Evolutionary conservation across 2,797 vertebrate species (phyloP), one percentile per base, ranked within the genome.

Genomic region (Nyctalus aviator): DNA sequence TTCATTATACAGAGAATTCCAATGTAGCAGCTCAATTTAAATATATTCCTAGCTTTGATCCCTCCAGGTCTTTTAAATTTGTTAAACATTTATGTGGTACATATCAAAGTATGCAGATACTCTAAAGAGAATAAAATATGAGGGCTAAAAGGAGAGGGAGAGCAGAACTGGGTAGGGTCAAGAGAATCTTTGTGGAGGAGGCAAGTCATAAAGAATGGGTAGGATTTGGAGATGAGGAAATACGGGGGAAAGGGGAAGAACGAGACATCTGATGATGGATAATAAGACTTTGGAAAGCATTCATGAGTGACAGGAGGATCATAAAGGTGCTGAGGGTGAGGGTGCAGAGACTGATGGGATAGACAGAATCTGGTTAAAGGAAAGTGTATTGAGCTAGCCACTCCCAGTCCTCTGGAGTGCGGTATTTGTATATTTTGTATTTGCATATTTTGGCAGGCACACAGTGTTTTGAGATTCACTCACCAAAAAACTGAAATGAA

Each of bases 91-190:
- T 90, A 90, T 25, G 23, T 50, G 68, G 21, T 64, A 13, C 0
- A 0, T 87, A 44, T 83, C 41, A 84, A 64, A 64, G 64, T 77
- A 12, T 68, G 27, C 75, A 41, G 3, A 21, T 64, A 25, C 17
- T 76, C 55, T 84, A 88, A 89, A 96, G 72, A 72, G 59, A 88
- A 55, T 88, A 69, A 88, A 84, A 41, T 57, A 21, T 0, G 13
- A 92, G 6, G 30, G 76, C 35, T 48, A 2, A 55, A 59, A 82
- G 32, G 59, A 76, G 68, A 85, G 53, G 66, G 55, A 57, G 75
- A 86, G 48, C 50, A 86, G 8, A 93, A 15, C 71, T 84, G 48
- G 32, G 37, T 72, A 41, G 57, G 37, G 44, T 76, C 18, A 41
- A 64, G 73, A n/a, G 35, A 68, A 41, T 88, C 50, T 91, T 35